phyloP scores from a whole-genome alignment of 2,797 vertebrate species.

The Apogon hyalosoma region DNA sequence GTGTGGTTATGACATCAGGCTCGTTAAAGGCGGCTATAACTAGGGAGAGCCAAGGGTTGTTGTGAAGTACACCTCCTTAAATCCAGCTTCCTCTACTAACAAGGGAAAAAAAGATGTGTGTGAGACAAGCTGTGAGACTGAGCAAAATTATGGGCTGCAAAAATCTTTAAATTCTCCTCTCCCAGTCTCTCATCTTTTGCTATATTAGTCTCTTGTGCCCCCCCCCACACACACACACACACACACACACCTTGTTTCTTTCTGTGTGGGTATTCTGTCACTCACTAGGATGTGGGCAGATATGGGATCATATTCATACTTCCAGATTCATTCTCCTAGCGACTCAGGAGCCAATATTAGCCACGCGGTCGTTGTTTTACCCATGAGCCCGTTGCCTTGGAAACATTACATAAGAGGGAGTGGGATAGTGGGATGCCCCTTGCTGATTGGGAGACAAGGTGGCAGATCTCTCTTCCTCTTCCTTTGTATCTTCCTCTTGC shows the following conservation, averaged over 20 bases:
- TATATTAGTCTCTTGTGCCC: conserved; percentile 33
- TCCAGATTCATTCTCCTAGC: conserved; percentile 79
- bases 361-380: conserved; percentile 83
- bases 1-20: conserved; percentile 67
- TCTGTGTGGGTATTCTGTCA: conserved; percentile 65
- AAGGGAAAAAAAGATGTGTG: conserved; percentile 43
- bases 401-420: conserved; percentile 86
- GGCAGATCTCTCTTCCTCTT: conserved; percentile 72
- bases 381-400: conserved; percentile 86
- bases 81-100: conserved; percentile 54
- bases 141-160: conserved; percentile 23
- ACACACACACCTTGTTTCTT: neutral
- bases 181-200: conserved; percentile 19
- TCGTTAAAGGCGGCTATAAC: conserved; percentile 64
- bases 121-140: conserved; percentile 27
- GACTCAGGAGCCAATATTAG: conserved; percentile 86
- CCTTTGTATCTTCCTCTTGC: conserved; percentile 23
- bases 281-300: conserved; percentile 75
- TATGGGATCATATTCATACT: conserved; percentile 82
- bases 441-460: conserved; percentile 85
- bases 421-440: conserved; percentile 82
- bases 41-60: conserved; percentile 58
- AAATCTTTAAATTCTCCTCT: conserved; percentile 41
- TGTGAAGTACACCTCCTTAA: conserved; percentile 51
- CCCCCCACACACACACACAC: conserved; percentile 24